These are phyloP conservation scores for Acleris literana DNA, from an alignment of 2,888 invertebrate genomes.

Conservation along the genomic window DNA sequence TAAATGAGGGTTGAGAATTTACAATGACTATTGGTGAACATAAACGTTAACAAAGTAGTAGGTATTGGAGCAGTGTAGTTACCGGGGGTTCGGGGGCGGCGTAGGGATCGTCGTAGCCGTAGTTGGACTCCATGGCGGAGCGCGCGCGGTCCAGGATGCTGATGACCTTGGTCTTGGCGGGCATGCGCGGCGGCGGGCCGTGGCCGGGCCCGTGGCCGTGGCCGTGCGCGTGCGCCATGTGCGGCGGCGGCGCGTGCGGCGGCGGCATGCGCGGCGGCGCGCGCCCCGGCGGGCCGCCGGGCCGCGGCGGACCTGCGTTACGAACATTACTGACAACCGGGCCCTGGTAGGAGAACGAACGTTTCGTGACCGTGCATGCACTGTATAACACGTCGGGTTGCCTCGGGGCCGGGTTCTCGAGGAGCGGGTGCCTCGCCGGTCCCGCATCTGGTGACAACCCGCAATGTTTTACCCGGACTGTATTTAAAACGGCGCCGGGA, in stretches of 20 bases:
- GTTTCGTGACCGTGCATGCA: constrained; percentile 52
- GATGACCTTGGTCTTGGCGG: constrained; percentile 90
- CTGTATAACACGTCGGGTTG: constrained; percentile 47
- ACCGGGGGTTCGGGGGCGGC: constrained; percentile 65
- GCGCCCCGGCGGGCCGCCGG: constrained; percentile 12
- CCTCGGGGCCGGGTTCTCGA: constrained; percentile 34
- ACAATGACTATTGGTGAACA: too few species aligned
- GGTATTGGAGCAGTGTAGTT: constrained; percentile 38
- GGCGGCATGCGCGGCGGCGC: constrained; percentile 16
- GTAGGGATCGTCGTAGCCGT: constrained; percentile 80
- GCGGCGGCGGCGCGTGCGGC: constrained; percentile 39
- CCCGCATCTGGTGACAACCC: constrained; percentile 48
- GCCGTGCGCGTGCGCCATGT: constrained; percentile 50
- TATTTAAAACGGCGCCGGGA: background rate
- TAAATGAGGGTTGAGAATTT: too few species aligned
- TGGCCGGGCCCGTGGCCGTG: constrained; percentile 51
- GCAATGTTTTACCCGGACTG: constrained; percentile 25
- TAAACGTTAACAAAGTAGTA: too few species aligned
- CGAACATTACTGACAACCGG: constrained; percentile 43
- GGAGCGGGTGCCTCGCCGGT: constrained; percentile 41
- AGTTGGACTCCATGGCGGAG: constrained; percentile 91
- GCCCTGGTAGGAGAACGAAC: constrained; percentile 53
- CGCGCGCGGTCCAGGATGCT: constrained; percentile 92
- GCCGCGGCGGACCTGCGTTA: constrained; percentile 14
- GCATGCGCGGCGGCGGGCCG: constrained; percentile 57